Base-by-base conservation (phyloP, 2,113 vertebrate species). In the Xiphias gladius region DNA sequence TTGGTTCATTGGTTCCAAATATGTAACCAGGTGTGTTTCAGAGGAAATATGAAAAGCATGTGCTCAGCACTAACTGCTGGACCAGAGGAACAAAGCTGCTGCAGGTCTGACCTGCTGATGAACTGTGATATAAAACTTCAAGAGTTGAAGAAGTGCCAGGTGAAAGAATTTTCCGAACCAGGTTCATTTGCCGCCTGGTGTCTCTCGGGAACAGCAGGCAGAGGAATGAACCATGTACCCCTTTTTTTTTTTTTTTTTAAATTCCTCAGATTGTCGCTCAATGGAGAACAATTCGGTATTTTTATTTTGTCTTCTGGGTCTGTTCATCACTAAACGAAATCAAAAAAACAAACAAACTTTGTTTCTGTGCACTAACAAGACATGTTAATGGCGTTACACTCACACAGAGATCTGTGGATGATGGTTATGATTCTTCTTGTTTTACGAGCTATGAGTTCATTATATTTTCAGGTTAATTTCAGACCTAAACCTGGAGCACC, bases 1-100 rank as follows among this genome's bases (percentile, higher is more conserved):
- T 79, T 59, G 20, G 24, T 73, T 63, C 5, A 26, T 28, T 39
- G 79, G 73, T 76, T 83, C n/a, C 28, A 37, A 32, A 68, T 58
- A 30, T 14, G 61, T 1, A 30, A 83, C 43, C 73, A 30, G 22
- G 46, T 41, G 65, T 71, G 55, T 26, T 57, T 67, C 4, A 8
- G 75, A 76, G 30, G 73, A 63, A 30, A 70, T 16, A 7, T 26
- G 67, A 43, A 59, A 58, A 79, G 50, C 19, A 48, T 41, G 48
- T n/a, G 37, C 19, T 54, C 76, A 16, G 66, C 65, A 61, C 73
- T 26, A n/a, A 28, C 52, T 57, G 86, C 65, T 73, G 81, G 70
- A 83, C 62, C 43, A 58, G 55, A 76, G 55, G 55, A 85, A 48
- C 67, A 73, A 83, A 67, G 81, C 82, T 88, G 80, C 74, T 79